These are phyloP conservation scores for Dryobota labecula DNA, from an alignment of 2,888 invertebrate species.

Conservation along the genomic window DNA sequence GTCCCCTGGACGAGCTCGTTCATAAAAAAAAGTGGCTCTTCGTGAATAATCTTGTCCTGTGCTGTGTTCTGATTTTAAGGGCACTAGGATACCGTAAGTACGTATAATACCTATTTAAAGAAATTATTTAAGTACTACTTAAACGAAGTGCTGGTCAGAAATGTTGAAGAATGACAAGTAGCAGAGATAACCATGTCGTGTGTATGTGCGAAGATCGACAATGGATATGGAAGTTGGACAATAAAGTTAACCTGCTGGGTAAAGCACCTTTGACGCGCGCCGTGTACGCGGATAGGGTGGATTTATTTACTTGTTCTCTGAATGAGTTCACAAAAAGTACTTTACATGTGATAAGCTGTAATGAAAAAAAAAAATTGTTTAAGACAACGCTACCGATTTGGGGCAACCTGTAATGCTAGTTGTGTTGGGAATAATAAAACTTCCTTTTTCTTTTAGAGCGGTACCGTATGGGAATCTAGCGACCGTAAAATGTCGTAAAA, in stretches of 20 bases:
- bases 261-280: too few species aligned
- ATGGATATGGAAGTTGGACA: background rate
- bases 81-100: background rate
- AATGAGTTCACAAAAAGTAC: too few species aligned
- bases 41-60: background rate
- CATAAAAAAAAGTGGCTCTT: background rate
- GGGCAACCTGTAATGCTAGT: too few species aligned
- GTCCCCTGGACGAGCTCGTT: background rate
- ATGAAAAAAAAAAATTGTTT: too few species aligned
- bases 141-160: background rate
- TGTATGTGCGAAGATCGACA: background rate
- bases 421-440: too few species aligned
- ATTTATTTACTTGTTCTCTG: too few species aligned
- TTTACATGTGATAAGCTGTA: too few species aligned
- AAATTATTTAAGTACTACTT: background rate
- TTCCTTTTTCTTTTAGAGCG: background rate
- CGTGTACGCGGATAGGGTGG: too few species aligned
- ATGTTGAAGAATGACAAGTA: conserved; percentile 5
- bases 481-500: background rate
- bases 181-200: too few species aligned
- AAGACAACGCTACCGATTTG: too few species aligned
- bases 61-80: conserved; percentile 1
- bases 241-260: too few species aligned
- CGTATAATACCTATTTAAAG: background rate
- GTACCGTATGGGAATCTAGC: background rate